Evolutionary conservation across 2,797 vertebrate genomes (phyloP), one percentile per base, ranked within the genome.

Genomic region (Ptychadena robeensis): DNA sequence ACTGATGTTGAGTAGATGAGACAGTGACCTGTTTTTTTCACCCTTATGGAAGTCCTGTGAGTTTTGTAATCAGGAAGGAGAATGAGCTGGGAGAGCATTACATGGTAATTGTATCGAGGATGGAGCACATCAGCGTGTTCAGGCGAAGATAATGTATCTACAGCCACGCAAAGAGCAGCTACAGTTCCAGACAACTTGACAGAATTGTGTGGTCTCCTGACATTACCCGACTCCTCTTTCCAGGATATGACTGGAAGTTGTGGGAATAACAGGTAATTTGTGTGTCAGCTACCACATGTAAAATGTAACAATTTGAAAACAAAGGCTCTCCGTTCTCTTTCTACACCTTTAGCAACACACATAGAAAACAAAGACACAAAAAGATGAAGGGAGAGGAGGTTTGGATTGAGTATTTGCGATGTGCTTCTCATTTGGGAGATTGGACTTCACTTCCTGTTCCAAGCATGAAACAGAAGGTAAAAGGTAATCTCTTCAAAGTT

Each of bases 1-100:
- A 35, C 74, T 83, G 68, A 82, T 44, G n/a, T 38, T 77, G 81
- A 72, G 30, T 64, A 64, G 73, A 78, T 65, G 12, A 77, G 81
- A 64, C 81, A 70, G 73, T 72, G 81, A 78, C 74, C 73, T 83
- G 81, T 15, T 78, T 83, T 80, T 66, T 35, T 72, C 65, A 76
- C 81, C 74, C 81, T 72, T 78, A 77, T 28, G 48, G 35, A 77
- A 48, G 11, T 44, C 57, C 37, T 61, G 63, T 64, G 53, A 72
- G 25, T 64, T 9, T 64, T 18, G 30, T 65, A 34, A 38, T 18
- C n/a, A 66, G 61, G 31, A 63, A 11, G 28, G 22, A 53, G 12
- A 0, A 80, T 37, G 67, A 7, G 28, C 18, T 27, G 30, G 18
- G 37, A 63, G 34, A 70, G 34, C 9, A 30, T 70, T 37, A 30